These are phyloP conservation scores for Colaptes auratus DNA, from an alignment of 2,113 vertebrate species.

Conservation along the genomic window DNA sequence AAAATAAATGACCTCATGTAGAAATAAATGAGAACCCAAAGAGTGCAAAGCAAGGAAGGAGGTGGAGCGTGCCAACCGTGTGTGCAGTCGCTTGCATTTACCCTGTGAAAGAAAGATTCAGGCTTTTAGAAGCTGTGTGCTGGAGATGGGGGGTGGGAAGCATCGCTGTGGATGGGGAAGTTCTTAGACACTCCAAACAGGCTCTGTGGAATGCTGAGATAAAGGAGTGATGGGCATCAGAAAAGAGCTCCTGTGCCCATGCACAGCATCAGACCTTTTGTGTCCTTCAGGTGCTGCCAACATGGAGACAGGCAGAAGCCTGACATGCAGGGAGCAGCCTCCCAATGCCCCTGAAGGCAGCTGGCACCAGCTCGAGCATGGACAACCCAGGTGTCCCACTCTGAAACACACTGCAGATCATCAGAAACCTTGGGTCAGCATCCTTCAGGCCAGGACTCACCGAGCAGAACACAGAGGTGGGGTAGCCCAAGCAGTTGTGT, in stretches of 20 bases:
- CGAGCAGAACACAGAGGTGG: neutral
- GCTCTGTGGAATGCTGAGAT: accelerated
- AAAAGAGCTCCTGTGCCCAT: accelerated
- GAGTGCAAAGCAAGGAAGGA: neutral
- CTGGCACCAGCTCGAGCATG: accelerated
- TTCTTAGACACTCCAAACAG: neutral
- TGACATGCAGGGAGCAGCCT: accelerated
- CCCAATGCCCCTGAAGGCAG: neutral
- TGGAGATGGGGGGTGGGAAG: neutral
- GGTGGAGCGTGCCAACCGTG: accelerated
- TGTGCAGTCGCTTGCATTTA: neutral
- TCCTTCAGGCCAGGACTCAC: neutral
- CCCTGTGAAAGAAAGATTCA: neutral
- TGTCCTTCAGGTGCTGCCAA: accelerated
- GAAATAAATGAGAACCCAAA: neutral
- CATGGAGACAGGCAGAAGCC: accelerated
- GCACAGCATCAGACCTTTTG: neutral
- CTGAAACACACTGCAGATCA: neutral
- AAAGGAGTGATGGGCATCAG: neutral
- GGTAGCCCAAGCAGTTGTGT: accelerated
- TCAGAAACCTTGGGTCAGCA: neutral
- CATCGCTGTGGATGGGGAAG: neutral
- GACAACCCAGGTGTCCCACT: neutral
- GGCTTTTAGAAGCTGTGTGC: too few relatives aligned
- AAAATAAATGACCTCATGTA: neutral